These are phyloP conservation scores for Tortrix viridana DNA, from an alignment of 2,888 invertebrate species.

Conservation along the genomic window DNA sequence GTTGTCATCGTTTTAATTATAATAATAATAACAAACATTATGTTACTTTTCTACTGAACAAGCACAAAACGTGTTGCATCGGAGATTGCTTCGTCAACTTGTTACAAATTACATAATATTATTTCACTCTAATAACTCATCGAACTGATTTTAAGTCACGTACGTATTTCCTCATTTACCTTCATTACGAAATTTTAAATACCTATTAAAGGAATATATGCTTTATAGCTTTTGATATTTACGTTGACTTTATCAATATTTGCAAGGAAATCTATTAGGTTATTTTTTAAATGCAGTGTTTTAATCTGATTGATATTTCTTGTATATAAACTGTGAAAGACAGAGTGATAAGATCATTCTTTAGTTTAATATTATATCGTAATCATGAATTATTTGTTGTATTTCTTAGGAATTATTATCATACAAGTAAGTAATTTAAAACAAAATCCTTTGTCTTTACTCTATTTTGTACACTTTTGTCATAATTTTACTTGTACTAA, in stretches of 20 bases:
- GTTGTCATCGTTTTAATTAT: too few relatives aligned
- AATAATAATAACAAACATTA: too few relatives aligned
- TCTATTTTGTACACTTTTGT: too few relatives aligned
- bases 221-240: background rate
- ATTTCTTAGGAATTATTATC: constrained; percentile 14
- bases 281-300: background rate
- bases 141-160: constrained; percentile 6
- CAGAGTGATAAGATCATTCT: background rate
- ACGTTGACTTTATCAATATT: background rate
- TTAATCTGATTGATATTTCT: background rate
- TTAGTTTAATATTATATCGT: background rate
- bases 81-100: constrained; percentile 6
- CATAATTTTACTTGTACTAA: background rate
- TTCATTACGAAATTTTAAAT: background rate
- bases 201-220: background rate
- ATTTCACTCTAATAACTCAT: background rate
- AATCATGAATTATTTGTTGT: constrained; percentile 28
- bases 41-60: background rate
- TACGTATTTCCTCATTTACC: background rate
- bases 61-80: background rate
- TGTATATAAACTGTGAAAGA: constrained; percentile 2
- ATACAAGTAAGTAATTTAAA: constrained; percentile 18
- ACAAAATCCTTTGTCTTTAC: too few relatives aligned
- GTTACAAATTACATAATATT: constrained; percentile 12
- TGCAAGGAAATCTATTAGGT: too few relatives aligned